Percentiles rank a stretch among this genome's conserved stretches.
Conservation (phyloP, 2,113 vertebrate genomes). For the Phrynosoma platyrhinos region DNA sequence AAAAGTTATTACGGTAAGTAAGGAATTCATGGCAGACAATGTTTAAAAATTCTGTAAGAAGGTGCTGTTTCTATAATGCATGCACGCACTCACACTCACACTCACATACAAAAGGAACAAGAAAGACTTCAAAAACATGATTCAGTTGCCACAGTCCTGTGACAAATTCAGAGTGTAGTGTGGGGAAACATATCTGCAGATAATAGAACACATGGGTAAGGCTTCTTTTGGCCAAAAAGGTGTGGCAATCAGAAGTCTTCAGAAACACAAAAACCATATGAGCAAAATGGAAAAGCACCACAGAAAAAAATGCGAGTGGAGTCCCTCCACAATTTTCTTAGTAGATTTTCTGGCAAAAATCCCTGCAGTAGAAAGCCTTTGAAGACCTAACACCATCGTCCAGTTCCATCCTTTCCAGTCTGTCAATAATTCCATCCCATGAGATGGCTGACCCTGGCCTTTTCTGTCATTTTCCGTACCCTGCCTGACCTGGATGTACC, state of each 20-base stretch:
- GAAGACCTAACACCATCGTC: conserved; percentile 71
- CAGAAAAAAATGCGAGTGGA: conserved; percentile 82
- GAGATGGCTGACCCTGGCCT: conserved; percentile 97
- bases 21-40: conserved; percentile 82
- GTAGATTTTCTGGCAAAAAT: conserved; percentile 86
- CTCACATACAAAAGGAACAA: conserved; percentile 30
- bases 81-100: conserved; percentile 50
- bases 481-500: conserved; percentile 96
- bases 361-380: conserved; percentile 91
- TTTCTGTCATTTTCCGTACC: conserved; percentile 98
- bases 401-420: conserved; percentile 60
- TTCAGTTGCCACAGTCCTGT: conserved; percentile 74
- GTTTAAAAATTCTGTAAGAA: conserved; percentile 85
- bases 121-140: conserved; percentile 71
- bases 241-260: conserved; percentile 77
- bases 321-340: conserved; percentile 82
- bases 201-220: conserved; percentile 83
- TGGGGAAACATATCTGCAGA: conserved; percentile 76
- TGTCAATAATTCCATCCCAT: conserved; percentile 98
- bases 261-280: conserved; percentile 76
- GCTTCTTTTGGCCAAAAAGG: conserved; percentile 79
- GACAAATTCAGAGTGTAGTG: conserved; percentile 78
- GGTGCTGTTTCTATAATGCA: conserved; percentile 83
- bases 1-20: conserved; percentile 87
- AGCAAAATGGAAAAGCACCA: conserved; percentile 91